A percentile compares a stretch with the other conserved stretches of the same genome.
phyloP scores from a whole-genome alignment of 1,140 invertebrate species.

The Sycophila sp. region DNA sequence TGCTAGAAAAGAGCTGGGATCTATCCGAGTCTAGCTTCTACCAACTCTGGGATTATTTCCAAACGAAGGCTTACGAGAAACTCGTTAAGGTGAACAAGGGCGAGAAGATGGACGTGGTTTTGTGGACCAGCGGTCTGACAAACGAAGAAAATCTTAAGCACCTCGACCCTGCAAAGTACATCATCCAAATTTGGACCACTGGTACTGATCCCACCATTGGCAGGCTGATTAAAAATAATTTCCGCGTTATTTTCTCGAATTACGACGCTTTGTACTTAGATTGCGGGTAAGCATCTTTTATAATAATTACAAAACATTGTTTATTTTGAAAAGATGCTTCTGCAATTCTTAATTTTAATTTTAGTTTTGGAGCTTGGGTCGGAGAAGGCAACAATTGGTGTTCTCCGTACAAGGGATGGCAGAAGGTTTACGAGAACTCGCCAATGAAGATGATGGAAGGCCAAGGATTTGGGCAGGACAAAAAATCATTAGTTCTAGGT shows the following conservation, averaged over 20 bases:
- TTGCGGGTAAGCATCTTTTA: constrained; percentile 72
- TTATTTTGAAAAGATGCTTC: constrained; percentile 14
- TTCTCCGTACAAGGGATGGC: constrained; percentile 88
- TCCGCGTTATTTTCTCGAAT: constrained; percentile 82
- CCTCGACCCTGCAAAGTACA: constrained; percentile 78
- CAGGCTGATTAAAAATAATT: constrained; percentile 75
- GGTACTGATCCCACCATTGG: constrained; percentile 71
- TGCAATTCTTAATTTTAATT: constrained; percentile 35
- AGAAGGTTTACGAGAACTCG: constrained; percentile 83
- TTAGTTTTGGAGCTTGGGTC: constrained; percentile 69
- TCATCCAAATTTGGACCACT: constrained; percentile 86
- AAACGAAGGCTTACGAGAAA: constrained; percentile 71
- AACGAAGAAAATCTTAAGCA: constrained; percentile 71
- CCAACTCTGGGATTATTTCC: constrained; percentile 81
- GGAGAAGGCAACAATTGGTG: constrained; percentile 84
- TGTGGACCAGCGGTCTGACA: constrained; percentile 88
- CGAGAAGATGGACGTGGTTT: constrained; percentile 71
- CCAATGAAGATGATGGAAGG: constrained; percentile 66
- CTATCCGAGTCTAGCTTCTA: constrained; percentile 72
- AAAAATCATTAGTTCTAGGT: constrained; percentile 69
- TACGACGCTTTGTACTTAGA: constrained; percentile 87
- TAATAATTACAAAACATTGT: constrained; percentile 6
- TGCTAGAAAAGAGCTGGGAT: constrained; percentile 72
- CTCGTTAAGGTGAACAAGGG: constrained; percentile 64
- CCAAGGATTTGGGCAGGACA: constrained; percentile 58